Evolutionary conservation across 1,140 invertebrate species (phyloP), one percentile per base, ranked within the genome.

Genomic region (Papilio dardanus): DNA sequence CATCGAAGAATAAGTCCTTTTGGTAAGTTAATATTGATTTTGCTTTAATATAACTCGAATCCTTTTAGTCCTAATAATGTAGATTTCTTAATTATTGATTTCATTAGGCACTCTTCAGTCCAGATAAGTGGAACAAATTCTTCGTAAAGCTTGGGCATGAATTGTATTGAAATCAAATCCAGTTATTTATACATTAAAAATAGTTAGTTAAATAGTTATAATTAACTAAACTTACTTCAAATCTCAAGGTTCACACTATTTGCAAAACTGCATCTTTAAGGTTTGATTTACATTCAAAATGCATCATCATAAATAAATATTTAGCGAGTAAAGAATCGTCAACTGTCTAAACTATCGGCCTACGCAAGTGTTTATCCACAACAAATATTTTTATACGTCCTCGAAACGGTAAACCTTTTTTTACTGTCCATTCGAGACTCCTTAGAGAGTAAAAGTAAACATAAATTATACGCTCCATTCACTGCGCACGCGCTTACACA

Each of bases 401-500:
- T 82, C 76, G 54, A 80, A 89, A 88, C 87, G 87, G 88, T 89
- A 86, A 88, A 83, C 82, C 46, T 54, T 84, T 88, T 86, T 89
- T 83, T 78, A 66, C 24, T 78, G 76, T 35, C 78, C 81, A 83
- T 82, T 87, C 71, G 79, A 87, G 78, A 81, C 80, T 89, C 88
- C 88, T 91, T 88, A 67, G 78, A 87, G 84, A 86, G 85, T 80
- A 85, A 87, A 88, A 86, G 88, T 91, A 90, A 92, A 92, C 83
- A 91, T 75, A 86, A 91, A 92, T 92, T 89, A 90, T 83, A 85
- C 81, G 83, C 74, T 76, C 86, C 85, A 92, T 92, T 92, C 86
- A 92, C 62, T 66, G 75, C 76, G 84, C 86, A 86, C 87, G 83
- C 80, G 85, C 84, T 86, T 82, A 75, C 66, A 69, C 77, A 81